Evolutionary conservation across 2,888 invertebrate species (phyloP).

Genomic region (Agonopterix heracliana): DNA sequence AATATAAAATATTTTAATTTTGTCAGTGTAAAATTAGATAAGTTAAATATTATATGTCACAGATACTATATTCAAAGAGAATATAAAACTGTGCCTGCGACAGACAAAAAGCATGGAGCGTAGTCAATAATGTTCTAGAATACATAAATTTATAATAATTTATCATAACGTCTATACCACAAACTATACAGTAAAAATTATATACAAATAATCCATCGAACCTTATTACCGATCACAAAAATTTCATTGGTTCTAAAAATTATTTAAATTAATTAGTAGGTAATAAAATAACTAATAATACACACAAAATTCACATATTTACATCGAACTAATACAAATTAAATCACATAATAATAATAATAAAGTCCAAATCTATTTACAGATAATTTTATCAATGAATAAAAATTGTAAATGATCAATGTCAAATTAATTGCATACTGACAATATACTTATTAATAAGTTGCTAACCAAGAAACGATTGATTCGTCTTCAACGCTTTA

Average conservation of each 20-base stretch:
- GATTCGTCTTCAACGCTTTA: conserved; percentile 28
- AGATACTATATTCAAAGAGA: too few relatives aligned
- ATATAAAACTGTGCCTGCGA: too few relatives aligned
- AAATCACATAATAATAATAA: conserved; percentile 53
- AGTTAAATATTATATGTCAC: neutral
- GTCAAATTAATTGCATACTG: conserved; percentile 13
- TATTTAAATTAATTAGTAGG: conserved; percentile 38
- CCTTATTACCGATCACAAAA: conserved; percentile 52
- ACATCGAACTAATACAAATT: conserved; percentile 53
- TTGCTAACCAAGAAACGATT: conserved; percentile 22
- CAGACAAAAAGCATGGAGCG: conserved; percentile 19
- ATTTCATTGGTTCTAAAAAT: conserved; percentile 53
- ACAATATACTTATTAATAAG: conserved; percentile 15
- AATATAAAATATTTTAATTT: conserved; percentile 4
- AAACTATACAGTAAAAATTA: conserved; percentile 61
- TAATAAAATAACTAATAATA: conserved; percentile 30
- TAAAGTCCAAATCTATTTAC: conserved; percentile 51
- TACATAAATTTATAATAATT: conserved; percentile 26
- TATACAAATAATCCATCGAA: conserved; percentile 60
- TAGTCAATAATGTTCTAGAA: conserved; percentile 39
- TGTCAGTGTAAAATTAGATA: neutral
- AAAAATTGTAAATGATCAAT: conserved; percentile 5
- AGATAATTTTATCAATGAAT: conserved; percentile 33
- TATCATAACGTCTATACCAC: conserved; percentile 45
- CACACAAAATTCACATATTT: conserved; percentile 69